Evolutionary conservation across 2,113 vertebrate species (phyloP).

Genomic region (Crotalus horridus): DNA sequence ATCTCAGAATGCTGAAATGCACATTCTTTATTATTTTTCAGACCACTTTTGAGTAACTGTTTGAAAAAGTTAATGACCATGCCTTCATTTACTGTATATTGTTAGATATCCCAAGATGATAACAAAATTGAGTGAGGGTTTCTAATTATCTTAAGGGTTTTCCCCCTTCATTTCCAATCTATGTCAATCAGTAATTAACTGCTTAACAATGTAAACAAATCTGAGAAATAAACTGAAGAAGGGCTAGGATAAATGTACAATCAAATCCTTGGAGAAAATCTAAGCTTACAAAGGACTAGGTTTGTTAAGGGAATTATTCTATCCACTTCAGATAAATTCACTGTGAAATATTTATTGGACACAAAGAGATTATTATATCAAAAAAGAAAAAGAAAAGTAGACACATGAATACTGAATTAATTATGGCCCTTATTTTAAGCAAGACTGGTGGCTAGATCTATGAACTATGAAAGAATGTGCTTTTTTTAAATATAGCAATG

Average conservation of each 20-base stretch:
- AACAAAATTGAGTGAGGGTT: slow-evolving; percentile 8
- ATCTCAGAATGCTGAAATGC: background rate
- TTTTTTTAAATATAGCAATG: too few relatives aligned
- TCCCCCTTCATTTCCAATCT: slow-evolving; percentile 4
- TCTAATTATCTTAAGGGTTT: slow-evolving; percentile 13
- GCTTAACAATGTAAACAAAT: slow-evolving; percentile 9
- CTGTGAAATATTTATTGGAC: background rate
- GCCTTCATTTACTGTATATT: slow-evolving; percentile 8
- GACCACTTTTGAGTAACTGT: background rate
- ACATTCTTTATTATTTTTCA: background rate
- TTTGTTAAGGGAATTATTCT: background rate
- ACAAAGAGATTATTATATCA: background rate
- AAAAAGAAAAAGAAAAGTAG: background rate
- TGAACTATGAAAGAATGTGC: too few relatives aligned
- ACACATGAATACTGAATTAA: background rate
- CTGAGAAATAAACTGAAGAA: background rate
- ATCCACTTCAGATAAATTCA: background rate
- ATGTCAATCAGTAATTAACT: slow-evolving; percentile 18
- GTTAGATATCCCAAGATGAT: slow-evolving; percentile 1
- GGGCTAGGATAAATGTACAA: background rate
- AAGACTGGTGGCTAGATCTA: too few relatives aligned
- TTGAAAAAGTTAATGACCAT: slow-evolving; percentile 13
- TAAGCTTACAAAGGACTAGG: background rate
- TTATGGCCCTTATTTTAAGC: too few relatives aligned
- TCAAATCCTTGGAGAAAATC: slow-evolving; percentile 5